These are phyloP conservation scores for Anguilla obscura DNA, from an alignment of 2,797 vertebrate species.

Conservation along the genomic window DNA sequence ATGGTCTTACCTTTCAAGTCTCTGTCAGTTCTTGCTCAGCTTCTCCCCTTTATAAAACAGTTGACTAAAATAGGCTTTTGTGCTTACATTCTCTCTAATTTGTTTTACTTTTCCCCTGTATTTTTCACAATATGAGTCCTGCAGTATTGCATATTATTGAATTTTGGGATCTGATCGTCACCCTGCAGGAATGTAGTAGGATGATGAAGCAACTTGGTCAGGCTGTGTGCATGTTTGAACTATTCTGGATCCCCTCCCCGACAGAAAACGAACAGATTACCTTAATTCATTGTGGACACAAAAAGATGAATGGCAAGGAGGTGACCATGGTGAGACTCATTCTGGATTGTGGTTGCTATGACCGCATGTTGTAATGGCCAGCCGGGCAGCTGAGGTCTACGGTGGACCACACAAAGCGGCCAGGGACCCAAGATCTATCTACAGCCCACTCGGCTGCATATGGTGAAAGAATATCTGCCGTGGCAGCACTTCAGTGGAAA, in stretches of 20 bases:
- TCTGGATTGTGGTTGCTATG: not conserved
- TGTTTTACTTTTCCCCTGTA: not conserved
- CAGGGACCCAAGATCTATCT: not conserved
- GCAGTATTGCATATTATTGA: not conserved
- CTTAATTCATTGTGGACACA: not conserved
- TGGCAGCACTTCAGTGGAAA: constrained; percentile 4
- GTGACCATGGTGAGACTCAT: not conserved
- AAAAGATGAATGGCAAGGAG: not conserved
- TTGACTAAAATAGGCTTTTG: not conserved
- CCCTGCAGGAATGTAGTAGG: too few relatives aligned
- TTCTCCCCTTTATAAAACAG: not conserved
- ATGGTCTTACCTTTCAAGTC: not conserved
- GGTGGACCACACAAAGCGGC: constrained; percentile 34
- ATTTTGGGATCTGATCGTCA: not conserved
- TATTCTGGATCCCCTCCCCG: not conserved
- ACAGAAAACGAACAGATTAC: not conserved
- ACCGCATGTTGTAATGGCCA: not conserved
- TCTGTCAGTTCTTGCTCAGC: not conserved
- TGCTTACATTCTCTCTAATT: not conserved
- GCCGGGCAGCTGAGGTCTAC: constrained; percentile 28
- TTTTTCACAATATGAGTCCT: not conserved
- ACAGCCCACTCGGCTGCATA: not conserved
- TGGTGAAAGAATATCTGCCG: constrained; percentile 3
- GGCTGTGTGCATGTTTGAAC: not conserved
- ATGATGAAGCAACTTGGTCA: not conserved